Evolutionary conservation across 2,888 invertebrate species (phyloP).

Genomic region (Hirtodrosophila histrioides): DNA sequence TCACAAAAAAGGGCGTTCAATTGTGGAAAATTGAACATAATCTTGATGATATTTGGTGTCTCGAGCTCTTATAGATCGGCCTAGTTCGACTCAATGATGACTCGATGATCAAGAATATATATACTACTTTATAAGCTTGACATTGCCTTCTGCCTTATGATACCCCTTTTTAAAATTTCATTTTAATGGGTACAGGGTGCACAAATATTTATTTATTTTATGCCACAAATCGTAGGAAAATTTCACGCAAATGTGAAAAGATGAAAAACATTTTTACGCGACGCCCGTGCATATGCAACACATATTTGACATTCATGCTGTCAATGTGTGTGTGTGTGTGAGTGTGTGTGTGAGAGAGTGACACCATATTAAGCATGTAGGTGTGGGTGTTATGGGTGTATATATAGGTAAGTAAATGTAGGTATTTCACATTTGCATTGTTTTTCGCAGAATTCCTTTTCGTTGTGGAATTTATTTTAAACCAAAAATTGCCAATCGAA

Average conservation of each 20-base stretch:
- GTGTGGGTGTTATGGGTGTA: slow-evolving; percentile 8
- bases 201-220: slow-evolving; percentile 57
- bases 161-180: too few species aligned
- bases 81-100: too few species aligned
- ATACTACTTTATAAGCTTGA: too few species aligned
- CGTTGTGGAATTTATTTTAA: not conserved
- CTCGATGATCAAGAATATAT: too few species aligned
- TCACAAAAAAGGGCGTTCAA: too few species aligned
- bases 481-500: not conserved
- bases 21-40: too few species aligned
- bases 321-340: slow-evolving; percentile 1
- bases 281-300: slow-evolving; percentile 49
- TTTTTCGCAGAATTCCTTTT: not conserved
- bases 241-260: slow-evolving; percentile 9
- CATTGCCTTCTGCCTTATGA: too few species aligned
- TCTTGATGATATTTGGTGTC: too few species aligned
- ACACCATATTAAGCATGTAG: not conserved
- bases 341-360: slow-evolving; percentile 1
- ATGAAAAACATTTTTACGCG: slow-evolving; percentile 20
- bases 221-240: slow-evolving; percentile 29
- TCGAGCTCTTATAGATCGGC: too few species aligned
- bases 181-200: too few species aligned
- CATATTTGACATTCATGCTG: slow-evolving; percentile 19
- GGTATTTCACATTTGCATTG: slow-evolving; percentile 9
- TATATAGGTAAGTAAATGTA: slow-evolving; percentile 12